Conservation (phyloP, 1,140 invertebrate species). For the Proales similis region DNA sequence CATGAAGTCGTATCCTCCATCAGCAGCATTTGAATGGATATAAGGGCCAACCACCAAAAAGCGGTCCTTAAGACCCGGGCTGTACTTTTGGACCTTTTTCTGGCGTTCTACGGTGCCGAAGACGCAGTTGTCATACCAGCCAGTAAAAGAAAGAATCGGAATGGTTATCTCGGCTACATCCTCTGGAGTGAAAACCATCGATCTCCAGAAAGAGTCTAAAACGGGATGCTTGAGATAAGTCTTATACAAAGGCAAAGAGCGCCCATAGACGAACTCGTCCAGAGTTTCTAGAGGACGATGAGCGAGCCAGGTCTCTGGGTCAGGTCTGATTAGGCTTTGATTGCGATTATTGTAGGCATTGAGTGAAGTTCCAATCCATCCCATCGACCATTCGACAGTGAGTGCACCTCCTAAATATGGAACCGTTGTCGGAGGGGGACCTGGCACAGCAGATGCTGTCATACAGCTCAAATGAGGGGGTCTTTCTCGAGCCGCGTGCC, state of each 20-base stretch:
- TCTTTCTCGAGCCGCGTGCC: conserved; percentile 2
- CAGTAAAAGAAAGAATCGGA: conserved; percentile 17
- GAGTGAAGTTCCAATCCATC: background rate
- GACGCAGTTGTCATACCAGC: conserved; percentile 11
- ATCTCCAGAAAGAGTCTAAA: conserved; percentile 1
- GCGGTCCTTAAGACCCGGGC: background rate
- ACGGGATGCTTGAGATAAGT: conserved; percentile 11
- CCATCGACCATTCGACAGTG: background rate
- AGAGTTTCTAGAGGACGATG: conserved; percentile 11
- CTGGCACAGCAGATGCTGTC: conserved; percentile 3
- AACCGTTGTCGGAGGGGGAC: background rate
- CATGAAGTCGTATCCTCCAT: conserved; percentile 5
- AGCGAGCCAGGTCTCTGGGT: background rate
- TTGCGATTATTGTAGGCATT: background rate
- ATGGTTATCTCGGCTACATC: conserved; percentile 10
- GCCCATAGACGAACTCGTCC: background rate
- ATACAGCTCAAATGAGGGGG: conserved; percentile 1
- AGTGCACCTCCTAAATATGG: conserved; percentile 4
- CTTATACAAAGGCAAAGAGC: background rate
- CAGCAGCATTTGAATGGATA: conserved; percentile 3
- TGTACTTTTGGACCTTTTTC: background rate
- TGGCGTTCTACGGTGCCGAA: background rate
- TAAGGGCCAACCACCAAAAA: conserved; percentile 28
- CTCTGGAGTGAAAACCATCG: background rate
- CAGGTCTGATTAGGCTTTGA: background rate